Evolutionary conservation across 2,113 vertebrate genomes (phyloP).

Genomic region (Genyomyrus donnyi): DNA sequence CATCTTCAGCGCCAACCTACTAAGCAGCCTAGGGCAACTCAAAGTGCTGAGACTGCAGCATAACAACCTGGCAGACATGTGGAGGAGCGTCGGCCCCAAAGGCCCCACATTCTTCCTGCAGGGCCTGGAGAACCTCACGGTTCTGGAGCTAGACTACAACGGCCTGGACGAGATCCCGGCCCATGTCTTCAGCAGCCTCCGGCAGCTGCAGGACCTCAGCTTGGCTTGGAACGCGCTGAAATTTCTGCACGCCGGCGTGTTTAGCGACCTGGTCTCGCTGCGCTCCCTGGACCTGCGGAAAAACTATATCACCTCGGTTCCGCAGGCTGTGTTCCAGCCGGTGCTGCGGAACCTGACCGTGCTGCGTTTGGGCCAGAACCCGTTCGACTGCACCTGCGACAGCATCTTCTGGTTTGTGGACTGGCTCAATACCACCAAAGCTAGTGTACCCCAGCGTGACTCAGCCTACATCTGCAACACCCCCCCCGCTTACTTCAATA

Average conservation of each 20-base stretch:
- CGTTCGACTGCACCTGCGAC: slow-evolving; percentile 94
- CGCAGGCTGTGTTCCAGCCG: slow-evolving; percentile 65
- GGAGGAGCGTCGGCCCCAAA: slow-evolving; percentile 77
- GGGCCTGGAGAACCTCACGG: slow-evolving; percentile 49
- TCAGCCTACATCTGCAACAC: slow-evolving; percentile 82
- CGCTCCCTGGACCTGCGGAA: slow-evolving; percentile 70
- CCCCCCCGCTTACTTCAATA: slow-evolving; percentile 72
- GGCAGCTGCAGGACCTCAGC: slow-evolving; percentile 59
- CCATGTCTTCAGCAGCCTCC: slow-evolving; percentile 62
- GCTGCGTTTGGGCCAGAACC: slow-evolving; percentile 77
- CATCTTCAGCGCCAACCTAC: slow-evolving; percentile 64
- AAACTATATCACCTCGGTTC: slow-evolving; percentile 82
- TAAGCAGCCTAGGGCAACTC: slow-evolving; percentile 70
- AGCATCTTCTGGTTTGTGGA: slow-evolving; percentile 85
- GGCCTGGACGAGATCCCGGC: slow-evolving; percentile 87
- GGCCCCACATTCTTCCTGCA: slow-evolving; percentile 80
- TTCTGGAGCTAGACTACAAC: slow-evolving; percentile 76
- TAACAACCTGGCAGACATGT: slow-evolving; percentile 87
- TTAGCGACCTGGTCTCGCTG: slow-evolving; percentile 68
- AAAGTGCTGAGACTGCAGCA: slow-evolving; percentile 79
- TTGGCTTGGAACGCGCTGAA: slow-evolving; percentile 77
- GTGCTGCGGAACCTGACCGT: slow-evolving; percentile 62
- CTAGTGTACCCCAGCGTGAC: slow-evolving; percentile 51
- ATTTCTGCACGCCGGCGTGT: slow-evolving; percentile 63
- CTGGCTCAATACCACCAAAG: slow-evolving; percentile 75